phyloP scores from a whole-genome alignment of 2,888 invertebrate species.

The Callyntrura sp. region DNA sequence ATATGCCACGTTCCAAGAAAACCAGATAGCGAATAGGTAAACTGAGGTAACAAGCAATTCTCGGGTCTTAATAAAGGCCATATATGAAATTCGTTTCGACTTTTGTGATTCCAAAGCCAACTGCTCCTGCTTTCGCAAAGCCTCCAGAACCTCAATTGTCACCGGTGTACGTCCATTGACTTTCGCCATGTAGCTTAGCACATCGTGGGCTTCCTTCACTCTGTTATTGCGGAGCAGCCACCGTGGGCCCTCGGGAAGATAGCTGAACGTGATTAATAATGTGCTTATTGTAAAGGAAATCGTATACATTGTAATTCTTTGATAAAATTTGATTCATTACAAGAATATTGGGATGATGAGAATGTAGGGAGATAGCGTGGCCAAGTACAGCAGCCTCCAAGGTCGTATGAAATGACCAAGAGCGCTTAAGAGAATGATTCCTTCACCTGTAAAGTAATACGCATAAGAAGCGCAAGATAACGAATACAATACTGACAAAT shows the following conservation, averaged over 20 bases:
- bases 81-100: conserved; percentile 59
- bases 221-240: conserved; percentile 80
- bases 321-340: too few species aligned
- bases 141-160: conserved; percentile 64
- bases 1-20: conserved; percentile 73
- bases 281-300: too few species aligned
- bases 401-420: conserved; percentile 80
- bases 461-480: too few species aligned
- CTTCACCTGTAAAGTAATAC: conserved; percentile 70
- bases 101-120: conserved; percentile 13
- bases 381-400: conserved; percentile 79
- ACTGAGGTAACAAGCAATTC: conserved; percentile 53
- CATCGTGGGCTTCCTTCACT: conserved; percentile 78
- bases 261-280: conserved; percentile 49
- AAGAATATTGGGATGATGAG: conserved; percentile 57
- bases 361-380: conserved; percentile 73
- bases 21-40: conserved; percentile 77
- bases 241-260: conserved; percentile 82
- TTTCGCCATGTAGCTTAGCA: conserved; percentile 79
- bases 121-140: conserved; percentile 76
- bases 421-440: conserved; percentile 80
- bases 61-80: conserved; percentile 74
- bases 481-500: too few species aligned
- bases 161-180: conserved; percentile 75
- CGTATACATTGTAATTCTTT: too few species aligned